Evolutionary conservation across 2,888 invertebrate species (phyloP).

Genomic region (Agrenia bidenticulata): DNA sequence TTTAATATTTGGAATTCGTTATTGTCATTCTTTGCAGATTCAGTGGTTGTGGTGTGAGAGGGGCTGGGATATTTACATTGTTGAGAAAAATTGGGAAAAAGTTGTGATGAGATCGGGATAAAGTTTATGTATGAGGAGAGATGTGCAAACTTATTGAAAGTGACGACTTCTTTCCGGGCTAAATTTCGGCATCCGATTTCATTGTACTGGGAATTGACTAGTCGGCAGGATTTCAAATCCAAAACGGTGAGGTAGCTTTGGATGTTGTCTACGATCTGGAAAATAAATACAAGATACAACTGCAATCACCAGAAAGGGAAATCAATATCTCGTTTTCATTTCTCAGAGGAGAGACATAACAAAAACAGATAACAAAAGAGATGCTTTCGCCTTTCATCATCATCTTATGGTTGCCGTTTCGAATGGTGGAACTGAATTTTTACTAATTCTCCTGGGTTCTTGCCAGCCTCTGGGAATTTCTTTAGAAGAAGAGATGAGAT

Average conservation of each 20-base stretch:
- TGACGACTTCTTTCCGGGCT: slow-evolving; percentile 34
- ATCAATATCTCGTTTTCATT: no score
- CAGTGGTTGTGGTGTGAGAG: background rate
- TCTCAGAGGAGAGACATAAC: no score
- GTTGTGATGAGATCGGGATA: slow-evolving; percentile 29
- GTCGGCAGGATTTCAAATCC: slow-evolving; percentile 35
- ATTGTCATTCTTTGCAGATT: slow-evolving; percentile 5
- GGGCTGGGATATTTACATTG: background rate
- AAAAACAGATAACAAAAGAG: no score
- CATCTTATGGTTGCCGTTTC: no score
- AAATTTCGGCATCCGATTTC: slow-evolving; percentile 37
- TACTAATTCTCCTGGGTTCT: no score
- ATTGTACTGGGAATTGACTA: slow-evolving; percentile 43
- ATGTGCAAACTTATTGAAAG: slow-evolving; percentile 33
- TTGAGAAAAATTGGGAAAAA: background rate
- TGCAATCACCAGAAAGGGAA: no score
- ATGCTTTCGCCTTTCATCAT: no score
- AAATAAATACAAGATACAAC: background rate
- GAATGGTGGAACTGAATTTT: no score
- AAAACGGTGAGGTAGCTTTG: slow-evolving; percentile 26
- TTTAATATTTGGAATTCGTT: no score
- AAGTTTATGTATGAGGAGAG: slow-evolving; percentile 31
- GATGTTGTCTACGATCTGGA: slow-evolving; percentile 38
- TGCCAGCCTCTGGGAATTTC: no score
- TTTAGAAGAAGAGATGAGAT: no score